A percentile compares a stretch with the other conserved stretches of the same genome.
Conservation (phyloP, 1,140 invertebrate species). For the Bactericera cockerelli region DNA sequence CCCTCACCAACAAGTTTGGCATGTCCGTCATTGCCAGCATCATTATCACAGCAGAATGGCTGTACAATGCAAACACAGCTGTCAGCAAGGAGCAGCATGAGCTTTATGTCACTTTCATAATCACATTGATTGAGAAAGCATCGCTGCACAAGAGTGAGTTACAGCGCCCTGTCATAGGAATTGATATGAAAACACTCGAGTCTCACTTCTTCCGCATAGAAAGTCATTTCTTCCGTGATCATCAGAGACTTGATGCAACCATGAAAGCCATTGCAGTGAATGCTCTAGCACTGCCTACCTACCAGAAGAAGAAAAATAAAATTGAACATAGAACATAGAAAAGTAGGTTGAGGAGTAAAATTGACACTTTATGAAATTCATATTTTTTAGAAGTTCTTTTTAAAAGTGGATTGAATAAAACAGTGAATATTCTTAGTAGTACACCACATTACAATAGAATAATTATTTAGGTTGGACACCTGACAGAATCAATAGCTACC, state of each 20-base stretch:
- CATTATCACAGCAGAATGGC: constrained; percentile 16
- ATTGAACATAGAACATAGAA: too few relatives aligned
- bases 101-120: constrained; percentile 6
- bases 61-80: constrained; percentile 3
- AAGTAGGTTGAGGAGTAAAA: too few relatives aligned
- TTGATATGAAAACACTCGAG: constrained; percentile 12
- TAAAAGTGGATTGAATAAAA: too few relatives aligned
- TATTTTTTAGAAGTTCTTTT: too few relatives aligned
- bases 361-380: too few relatives aligned
- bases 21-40: constrained; percentile 18
- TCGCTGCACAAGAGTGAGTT: background rate
- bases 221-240: constrained; percentile 15
- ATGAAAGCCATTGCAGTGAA: background rate
- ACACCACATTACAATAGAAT: too few relatives aligned
- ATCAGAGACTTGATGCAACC: constrained; percentile 3
- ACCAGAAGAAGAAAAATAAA: background rate
- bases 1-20: constrained; percentile 13
- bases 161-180: constrained; percentile 12
- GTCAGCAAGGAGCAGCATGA: constrained; percentile 9
- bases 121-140: background rate
- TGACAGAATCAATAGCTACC: too few relatives aligned
- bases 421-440: too few relatives aligned
- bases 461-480: too few relatives aligned
- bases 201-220: constrained; percentile 16
- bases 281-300: background rate